Percentiles rank a stretch among this genome's conserved stretches.
phyloP scores from a whole-genome alignment of 1,140 invertebrate species.

The Helicoverpa zea region DNA sequence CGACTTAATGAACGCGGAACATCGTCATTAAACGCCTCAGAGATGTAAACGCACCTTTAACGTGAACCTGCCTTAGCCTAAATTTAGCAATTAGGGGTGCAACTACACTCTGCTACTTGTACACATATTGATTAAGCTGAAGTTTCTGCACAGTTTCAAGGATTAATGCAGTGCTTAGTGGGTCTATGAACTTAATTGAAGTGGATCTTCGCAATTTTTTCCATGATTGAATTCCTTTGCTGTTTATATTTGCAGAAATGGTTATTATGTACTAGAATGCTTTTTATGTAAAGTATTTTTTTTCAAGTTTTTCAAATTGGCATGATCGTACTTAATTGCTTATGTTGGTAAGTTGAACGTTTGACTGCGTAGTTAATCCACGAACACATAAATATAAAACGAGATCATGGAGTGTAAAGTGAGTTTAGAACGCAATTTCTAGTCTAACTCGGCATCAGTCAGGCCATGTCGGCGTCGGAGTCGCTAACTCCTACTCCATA shows the following conservation, averaged over 20 bases:
- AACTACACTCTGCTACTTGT: constrained; percentile 51
- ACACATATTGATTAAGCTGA: constrained; percentile 38
- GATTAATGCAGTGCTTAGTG: constrained; percentile 38
- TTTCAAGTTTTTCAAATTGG: not conserved
- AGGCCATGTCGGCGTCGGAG: constrained; percentile 44
- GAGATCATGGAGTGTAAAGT: constrained; percentile 44
- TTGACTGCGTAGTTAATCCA: constrained; percentile 1
- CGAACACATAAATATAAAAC: constrained; percentile 6
- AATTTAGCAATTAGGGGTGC: constrained; percentile 72
- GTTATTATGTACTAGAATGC: too few species aligned
- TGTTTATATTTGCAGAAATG: too few species aligned
- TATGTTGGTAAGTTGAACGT: not conserved
- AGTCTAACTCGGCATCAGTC: constrained; percentile 62
- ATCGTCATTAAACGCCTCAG: constrained; percentile 80
- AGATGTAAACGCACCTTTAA: constrained; percentile 61
- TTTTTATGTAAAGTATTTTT: not conserved
- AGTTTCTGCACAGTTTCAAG: constrained; percentile 35
- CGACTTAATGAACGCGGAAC: constrained; percentile 82
- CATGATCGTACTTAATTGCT: not conserved
- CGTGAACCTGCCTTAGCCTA: constrained; percentile 58
- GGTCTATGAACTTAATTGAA: constrained; percentile 26
- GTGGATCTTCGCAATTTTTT: constrained; percentile 17
- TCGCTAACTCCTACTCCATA: constrained; percentile 68
- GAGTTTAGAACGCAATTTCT: constrained; percentile 63
- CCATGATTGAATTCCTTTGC: not conserved